phyloP scores from a whole-genome alignment of 2,888 invertebrate genomes.

The Eupithecia subfuscata region DNA sequence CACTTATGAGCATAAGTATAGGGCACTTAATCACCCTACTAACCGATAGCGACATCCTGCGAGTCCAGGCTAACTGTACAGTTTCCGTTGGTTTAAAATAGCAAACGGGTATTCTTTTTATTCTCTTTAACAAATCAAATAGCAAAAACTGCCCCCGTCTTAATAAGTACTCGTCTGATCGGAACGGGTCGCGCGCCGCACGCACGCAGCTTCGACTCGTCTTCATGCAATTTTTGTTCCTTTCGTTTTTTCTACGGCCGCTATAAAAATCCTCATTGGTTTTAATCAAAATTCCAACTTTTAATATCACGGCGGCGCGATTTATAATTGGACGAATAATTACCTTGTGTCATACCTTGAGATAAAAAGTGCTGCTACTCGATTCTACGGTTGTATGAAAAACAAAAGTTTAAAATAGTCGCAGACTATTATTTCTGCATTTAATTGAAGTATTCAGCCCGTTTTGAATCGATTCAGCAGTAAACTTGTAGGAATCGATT shows the following conservation, averaged over 20 bases:
- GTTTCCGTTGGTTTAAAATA: constrained; percentile 83
- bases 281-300: constrained; percentile 80
- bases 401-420: neutral
- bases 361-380: constrained; percentile 60
- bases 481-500: neutral
- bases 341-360: constrained; percentile 64
- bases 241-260: constrained; percentile 70
- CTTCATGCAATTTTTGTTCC: constrained; percentile 75
- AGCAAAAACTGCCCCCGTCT: constrained; percentile 82
- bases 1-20: constrained; percentile 34
- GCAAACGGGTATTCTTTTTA: constrained; percentile 80
- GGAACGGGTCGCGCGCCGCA: constrained; percentile 69
- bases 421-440: constrained; percentile 48
- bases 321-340: constrained; percentile 75
- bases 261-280: constrained; percentile 76
- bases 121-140: constrained; percentile 82
- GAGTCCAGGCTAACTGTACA: constrained; percentile 76
- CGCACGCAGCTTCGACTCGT: constrained; percentile 55
- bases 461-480: neutral
- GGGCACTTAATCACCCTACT: constrained; percentile 41
- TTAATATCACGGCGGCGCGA: constrained; percentile 70
- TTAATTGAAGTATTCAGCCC: constrained; percentile 41
- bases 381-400: constrained; percentile 24
- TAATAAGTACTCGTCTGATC: constrained; percentile 78
- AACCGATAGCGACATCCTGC: constrained; percentile 65